A percentile compares a stretch with the other conserved stretches of the same genome.
Conservation (phyloP, 2,797 vertebrate species). For the Microctenopoma steveboyesi region DNA sequence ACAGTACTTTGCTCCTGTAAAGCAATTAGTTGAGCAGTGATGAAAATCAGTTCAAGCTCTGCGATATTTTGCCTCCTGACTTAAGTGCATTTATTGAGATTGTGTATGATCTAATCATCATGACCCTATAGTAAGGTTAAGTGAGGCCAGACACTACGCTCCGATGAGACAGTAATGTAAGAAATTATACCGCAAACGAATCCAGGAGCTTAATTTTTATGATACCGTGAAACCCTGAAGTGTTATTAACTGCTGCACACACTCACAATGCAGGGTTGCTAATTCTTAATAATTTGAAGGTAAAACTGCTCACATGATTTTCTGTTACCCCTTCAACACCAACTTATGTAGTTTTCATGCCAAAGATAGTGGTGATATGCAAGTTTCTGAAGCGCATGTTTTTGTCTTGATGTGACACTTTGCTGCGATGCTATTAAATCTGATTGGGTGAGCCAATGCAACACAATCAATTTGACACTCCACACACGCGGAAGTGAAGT, state of each 20-base stretch:
- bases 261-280: background rate
- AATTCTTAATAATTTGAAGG: slow-evolving; percentile 5
- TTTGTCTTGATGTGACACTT: background rate
- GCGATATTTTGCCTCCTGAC: slow-evolving; percentile 37
- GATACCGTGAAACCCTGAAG: slow-evolving; percentile 32
- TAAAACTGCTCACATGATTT: background rate
- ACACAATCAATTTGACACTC: background rate
- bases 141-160: slow-evolving; percentile 41
- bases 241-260: slow-evolving; percentile 23
- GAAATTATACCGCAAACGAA: slow-evolving; percentile 29
- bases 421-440: background rate
- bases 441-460: background rate
- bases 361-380: background rate
- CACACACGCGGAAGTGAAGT: too few species aligned
- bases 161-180: slow-evolving; percentile 47
- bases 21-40: slow-evolving; percentile 52
- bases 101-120: slow-evolving; percentile 41
- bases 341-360: background rate
- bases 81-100: slow-evolving; percentile 43
- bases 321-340: background rate
- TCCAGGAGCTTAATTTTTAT: slow-evolving; percentile 14
- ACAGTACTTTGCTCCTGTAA: slow-evolving; percentile 31
- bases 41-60: slow-evolving; percentile 40
- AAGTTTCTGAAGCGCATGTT: background rate
- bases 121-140: slow-evolving; percentile 53